Conservation (phyloP, 53 echinoderm and acorn worm genomes). For the Echinarachnius parma region DNA sequence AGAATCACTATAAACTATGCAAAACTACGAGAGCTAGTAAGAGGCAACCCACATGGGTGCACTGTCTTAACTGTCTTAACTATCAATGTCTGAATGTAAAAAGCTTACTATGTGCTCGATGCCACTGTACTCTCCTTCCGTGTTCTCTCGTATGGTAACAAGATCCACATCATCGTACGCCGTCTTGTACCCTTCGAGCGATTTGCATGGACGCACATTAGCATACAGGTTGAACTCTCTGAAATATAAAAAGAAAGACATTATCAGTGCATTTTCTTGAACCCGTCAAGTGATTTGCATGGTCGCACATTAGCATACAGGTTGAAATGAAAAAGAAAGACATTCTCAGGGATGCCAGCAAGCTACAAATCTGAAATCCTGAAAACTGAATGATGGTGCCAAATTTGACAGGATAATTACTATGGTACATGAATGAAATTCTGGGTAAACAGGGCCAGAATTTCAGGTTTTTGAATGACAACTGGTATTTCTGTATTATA, state of each 20-base stretch:
- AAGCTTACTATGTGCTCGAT: constrained; percentile 91
- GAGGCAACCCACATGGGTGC: too few species aligned
- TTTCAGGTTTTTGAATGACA: too few species aligned
- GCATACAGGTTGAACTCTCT: constrained; percentile 97
- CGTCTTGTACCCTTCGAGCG: constrained; percentile 96
- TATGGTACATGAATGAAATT: too few species aligned
- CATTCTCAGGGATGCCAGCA: constrained; percentile 36
- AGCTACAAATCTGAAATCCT: too few species aligned
- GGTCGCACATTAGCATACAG: constrained; percentile 98
- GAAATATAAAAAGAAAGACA: background rate
- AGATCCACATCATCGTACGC: constrained; percentile 92
- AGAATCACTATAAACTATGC: too few species aligned
- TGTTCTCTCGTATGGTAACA: constrained; percentile 96
- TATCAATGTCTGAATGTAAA: background rate
- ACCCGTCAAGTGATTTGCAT: constrained; percentile 93
- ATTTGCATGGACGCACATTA: constrained; percentile 96
- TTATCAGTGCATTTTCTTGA: constrained; percentile 73
- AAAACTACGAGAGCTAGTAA: too few species aligned
- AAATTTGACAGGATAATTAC: too few species aligned
- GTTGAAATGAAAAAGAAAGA: constrained; percentile 49
- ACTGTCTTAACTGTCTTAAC: background rate
- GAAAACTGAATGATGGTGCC: too few species aligned
- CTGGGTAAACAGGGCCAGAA: too few species aligned
- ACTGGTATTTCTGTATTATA: too few species aligned
- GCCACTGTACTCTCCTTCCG: constrained; percentile 99